A percentile compares a stretch with the other conserved stretches of the same genome.
Evolutionary conservation across 1,140 invertebrate genomes (phyloP).

Genomic region (Rhizoglyphus robini): DNA sequence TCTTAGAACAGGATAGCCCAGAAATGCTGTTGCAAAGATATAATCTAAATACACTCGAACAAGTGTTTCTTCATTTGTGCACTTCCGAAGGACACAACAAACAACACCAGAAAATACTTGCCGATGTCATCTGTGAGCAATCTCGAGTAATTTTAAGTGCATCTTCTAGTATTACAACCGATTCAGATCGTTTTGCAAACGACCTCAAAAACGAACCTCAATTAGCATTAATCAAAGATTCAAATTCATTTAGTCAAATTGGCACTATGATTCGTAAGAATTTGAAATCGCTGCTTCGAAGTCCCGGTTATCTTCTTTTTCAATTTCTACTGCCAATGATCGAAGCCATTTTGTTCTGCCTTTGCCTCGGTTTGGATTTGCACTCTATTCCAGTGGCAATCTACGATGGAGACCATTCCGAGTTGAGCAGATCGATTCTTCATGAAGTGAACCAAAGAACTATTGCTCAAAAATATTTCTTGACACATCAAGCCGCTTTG

Average conservation of each 20-base stretch:
- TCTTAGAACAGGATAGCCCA: conserved; percentile 75
- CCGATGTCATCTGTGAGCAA: background rate
- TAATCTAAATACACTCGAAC: conserved; percentile 67
- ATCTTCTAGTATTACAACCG: background rate
- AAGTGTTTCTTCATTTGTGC: conserved; percentile 83
- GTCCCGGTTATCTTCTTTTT: conserved; percentile 40
- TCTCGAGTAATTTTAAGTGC: background rate
- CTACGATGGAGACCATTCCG: conserved; percentile 39
- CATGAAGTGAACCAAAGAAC: background rate
- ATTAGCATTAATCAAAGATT: too few species aligned
- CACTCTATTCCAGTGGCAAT: conserved; percentile 63
- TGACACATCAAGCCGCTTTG: background rate
- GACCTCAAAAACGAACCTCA: too few species aligned
- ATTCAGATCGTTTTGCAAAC: too few species aligned
- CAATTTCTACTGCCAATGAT: conserved; percentile 77
- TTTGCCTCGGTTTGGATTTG: conserved; percentile 79
- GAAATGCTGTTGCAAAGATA: conserved; percentile 64
- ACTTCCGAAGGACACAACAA: background rate
- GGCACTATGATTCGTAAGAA: background rate
- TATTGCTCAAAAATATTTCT: background rate
- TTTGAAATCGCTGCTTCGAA: conserved; percentile 23
- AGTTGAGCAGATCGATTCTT: background rate
- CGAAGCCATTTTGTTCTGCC: conserved; percentile 83
- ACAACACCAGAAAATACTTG: background rate
- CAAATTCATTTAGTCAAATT: background rate